Conservation (phyloP, 1,140 invertebrate genomes). For the Rhynchophorus ferrugineus region DNA sequence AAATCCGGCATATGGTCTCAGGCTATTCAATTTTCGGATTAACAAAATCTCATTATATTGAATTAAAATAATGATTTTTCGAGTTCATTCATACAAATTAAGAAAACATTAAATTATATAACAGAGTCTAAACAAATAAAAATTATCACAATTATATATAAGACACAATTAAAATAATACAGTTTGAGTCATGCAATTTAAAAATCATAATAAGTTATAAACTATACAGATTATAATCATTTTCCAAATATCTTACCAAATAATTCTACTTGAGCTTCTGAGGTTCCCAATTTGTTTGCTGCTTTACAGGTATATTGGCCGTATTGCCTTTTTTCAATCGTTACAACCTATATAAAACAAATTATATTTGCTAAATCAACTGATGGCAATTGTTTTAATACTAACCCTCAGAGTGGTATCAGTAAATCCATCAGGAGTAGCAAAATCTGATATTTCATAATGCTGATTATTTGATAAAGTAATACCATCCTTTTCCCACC, state of each 20-base stretch:
- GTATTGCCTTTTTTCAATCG: conserved; percentile 85
- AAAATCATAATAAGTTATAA: too few species aligned
- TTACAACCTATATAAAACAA: conserved; percentile 59
- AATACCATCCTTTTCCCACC: conserved; percentile 77
- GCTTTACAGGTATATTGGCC: conserved; percentile 81
- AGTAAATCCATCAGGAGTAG: conserved; percentile 82
- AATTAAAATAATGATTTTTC: too few species aligned
- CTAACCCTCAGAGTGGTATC: conserved; percentile 63
- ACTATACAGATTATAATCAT: too few species aligned
- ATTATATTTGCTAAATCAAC: background rate
- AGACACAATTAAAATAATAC: too few species aligned
- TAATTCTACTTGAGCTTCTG: conserved; percentile 68
- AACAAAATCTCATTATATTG: too few species aligned
- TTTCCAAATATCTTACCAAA: conserved; percentile 64
- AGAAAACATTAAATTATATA: too few species aligned
- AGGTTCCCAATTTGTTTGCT: conserved; percentile 77
- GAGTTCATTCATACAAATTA: too few species aligned
- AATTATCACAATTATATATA: too few species aligned
- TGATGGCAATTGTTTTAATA: background rate
- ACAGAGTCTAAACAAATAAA: too few species aligned
- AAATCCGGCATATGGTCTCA: too few species aligned
- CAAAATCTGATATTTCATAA: conserved; percentile 76
- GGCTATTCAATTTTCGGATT: too few species aligned
- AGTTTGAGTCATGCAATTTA: too few species aligned
- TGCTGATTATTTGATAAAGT: conserved; percentile 82